A percentile compares a stretch with the other conserved stretches of the same genome.
Conservation (phyloP, 2,113 vertebrate genomes). For the Sturnus vulgaris region DNA sequence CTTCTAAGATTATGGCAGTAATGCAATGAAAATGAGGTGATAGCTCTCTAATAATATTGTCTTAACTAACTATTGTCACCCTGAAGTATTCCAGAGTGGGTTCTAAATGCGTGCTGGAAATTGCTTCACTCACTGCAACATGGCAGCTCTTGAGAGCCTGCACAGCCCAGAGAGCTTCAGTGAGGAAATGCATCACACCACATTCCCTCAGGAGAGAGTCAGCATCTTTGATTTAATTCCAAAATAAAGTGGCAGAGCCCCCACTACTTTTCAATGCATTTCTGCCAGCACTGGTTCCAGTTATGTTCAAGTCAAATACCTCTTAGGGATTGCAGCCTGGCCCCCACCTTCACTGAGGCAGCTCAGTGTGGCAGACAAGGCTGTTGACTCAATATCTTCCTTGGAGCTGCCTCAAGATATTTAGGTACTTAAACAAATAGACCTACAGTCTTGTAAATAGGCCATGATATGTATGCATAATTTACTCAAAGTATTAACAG, state of each 20-base stretch:
- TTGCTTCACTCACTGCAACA: slow-evolving; percentile 3
- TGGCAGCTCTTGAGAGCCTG: neutral
- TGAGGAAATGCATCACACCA: neutral
- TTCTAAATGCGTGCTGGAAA: neutral
- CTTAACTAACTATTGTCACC: neutral
- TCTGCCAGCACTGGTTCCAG: neutral
- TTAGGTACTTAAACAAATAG: neutral
- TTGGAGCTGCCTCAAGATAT: neutral
- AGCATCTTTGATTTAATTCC: neutral
- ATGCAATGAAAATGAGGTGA: neutral
- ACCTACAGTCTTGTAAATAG: neutral
- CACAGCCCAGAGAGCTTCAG: neutral
- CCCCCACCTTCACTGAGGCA: accelerated
- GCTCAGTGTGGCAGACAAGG: neutral
- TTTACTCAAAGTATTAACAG: neutral
- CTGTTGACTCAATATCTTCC: neutral
- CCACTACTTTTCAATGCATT: neutral
- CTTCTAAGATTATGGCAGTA: neutral
- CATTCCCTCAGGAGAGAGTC: neutral
- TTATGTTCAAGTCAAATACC: neutral
- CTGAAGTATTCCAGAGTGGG: neutral
- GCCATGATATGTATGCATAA: neutral
- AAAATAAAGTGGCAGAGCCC: neutral
- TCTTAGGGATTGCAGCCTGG: neutral
- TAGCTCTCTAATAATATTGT: neutral